These are phyloP conservation scores for Hipparchia semele DNA, from an alignment of 2,888 invertebrate genomes.

Conservation along the genomic window DNA sequence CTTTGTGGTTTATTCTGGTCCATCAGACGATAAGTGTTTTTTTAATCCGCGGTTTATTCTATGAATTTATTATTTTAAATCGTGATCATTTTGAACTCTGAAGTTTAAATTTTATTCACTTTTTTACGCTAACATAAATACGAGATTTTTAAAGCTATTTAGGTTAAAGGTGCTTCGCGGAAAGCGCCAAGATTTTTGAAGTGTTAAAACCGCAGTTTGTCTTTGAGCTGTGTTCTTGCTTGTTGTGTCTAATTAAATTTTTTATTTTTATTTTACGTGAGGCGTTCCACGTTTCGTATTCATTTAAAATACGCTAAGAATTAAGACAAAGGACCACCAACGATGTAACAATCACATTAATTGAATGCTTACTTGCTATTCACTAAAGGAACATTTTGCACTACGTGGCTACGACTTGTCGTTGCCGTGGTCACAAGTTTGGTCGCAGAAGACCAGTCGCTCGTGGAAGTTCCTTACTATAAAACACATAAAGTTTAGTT, in stretches of 20 bases:
- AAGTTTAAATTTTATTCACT: background rate
- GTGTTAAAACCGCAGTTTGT: constrained; percentile 24
- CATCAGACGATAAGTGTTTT: too few species aligned
- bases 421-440: too few species aligned
- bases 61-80: background rate
- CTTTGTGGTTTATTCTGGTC: too few species aligned
- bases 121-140: constrained; percentile 15
- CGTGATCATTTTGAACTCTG: background rate
- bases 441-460: too few species aligned
- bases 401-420: too few species aligned
- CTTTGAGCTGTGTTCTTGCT: background rate
- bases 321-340: constrained; percentile 3
- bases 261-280: background rate
- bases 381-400: background rate
- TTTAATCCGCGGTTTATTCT: too few species aligned
- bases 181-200: constrained; percentile 25
- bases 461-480: too few species aligned
- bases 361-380: background rate
- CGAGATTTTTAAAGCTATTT: constrained; percentile 26
- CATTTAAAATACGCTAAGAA: background rate
- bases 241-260: background rate
- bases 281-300: background rate
- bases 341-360: background rate
- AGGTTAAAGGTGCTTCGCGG: constrained; percentile 30
- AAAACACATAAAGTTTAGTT: too few species aligned